Conservation (phyloP, 2,888 invertebrate genomes). For the Antitype chi region DNA sequence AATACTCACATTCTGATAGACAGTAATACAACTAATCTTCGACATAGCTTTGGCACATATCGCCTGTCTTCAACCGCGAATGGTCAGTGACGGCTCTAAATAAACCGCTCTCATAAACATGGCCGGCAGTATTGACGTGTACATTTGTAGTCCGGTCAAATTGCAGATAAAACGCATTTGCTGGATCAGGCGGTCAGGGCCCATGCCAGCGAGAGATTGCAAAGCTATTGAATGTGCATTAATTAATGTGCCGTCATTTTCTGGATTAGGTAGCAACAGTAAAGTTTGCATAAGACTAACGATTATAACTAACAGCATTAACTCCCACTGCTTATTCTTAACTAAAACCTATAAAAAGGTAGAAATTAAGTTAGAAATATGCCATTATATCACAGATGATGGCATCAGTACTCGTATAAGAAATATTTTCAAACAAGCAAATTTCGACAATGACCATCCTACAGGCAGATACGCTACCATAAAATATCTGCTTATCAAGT, state of each 20-base stretch:
- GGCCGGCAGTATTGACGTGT: conserved; percentile 35
- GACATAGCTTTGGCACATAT: conserved; percentile 36
- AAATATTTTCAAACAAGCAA: no score
- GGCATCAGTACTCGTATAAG: no score
- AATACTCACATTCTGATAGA: conserved; percentile 2
- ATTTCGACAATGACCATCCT: no score
- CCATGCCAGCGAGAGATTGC: conserved; percentile 25
- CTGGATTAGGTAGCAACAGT: conserved; percentile 1
- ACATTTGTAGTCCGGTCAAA: conserved; percentile 29
- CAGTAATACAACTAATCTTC: conserved; percentile 15
- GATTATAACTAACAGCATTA: no score
- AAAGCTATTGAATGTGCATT: conserved; percentile 4
- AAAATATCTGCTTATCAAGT: no score
- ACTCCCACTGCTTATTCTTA: no score
- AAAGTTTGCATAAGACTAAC: no score
- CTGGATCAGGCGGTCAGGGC: conserved; percentile 18
- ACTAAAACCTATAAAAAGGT: no score
- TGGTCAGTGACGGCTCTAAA: conserved; percentile 53
- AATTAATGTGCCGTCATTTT: not conserved
- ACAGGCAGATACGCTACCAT: no score
- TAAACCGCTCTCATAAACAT: conserved; percentile 47
- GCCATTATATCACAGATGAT: no score
- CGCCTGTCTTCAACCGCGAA: conserved; percentile 25
- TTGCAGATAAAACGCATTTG: conserved; percentile 44
- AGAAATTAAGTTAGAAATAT: no score